These are phyloP conservation scores for Acronicta psi DNA, from an alignment of 2,888 invertebrate species.

Conservation along the genomic window DNA sequence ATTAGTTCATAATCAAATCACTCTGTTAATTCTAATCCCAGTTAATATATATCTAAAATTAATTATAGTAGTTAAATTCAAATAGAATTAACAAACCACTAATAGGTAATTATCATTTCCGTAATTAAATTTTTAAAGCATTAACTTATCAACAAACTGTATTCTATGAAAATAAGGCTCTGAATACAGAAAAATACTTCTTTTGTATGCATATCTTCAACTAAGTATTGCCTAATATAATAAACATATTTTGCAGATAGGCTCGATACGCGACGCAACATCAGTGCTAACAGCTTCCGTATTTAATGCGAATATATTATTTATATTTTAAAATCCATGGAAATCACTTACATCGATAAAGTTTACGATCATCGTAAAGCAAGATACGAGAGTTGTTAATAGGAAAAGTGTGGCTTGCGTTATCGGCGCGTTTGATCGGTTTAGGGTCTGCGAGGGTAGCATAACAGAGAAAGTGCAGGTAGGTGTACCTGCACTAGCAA, in stretches of 20 bases:
- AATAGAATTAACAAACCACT: too few relatives aligned
- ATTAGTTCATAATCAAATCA: too few relatives aligned
- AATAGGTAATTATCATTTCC: too few relatives aligned
- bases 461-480: constrained; percentile 69
- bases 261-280: constrained; percentile 5
- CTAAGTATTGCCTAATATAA: too few relatives aligned
- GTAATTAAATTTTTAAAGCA: too few relatives aligned
- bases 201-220: too few relatives aligned
- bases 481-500: constrained; percentile 55
- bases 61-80: too few relatives aligned
- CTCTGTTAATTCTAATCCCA: too few relatives aligned
- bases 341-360: constrained; percentile 11
- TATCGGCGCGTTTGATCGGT: constrained; percentile 40
- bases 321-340: constrained; percentile 5
- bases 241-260: constrained; percentile 3
- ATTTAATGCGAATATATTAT: neutral
- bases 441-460: constrained; percentile 40
- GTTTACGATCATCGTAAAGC: constrained; percentile 28
- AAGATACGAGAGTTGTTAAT: constrained; percentile 12
- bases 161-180: too few relatives aligned
- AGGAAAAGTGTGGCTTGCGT: constrained; percentile 8
- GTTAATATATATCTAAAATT: too few relatives aligned
- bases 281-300: constrained; percentile 15
- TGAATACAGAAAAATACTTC: too few relatives aligned
- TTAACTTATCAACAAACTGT: too few relatives aligned